Conservation (phyloP, 2,797 vertebrate genomes). For the Clamator glandarius region DNA sequence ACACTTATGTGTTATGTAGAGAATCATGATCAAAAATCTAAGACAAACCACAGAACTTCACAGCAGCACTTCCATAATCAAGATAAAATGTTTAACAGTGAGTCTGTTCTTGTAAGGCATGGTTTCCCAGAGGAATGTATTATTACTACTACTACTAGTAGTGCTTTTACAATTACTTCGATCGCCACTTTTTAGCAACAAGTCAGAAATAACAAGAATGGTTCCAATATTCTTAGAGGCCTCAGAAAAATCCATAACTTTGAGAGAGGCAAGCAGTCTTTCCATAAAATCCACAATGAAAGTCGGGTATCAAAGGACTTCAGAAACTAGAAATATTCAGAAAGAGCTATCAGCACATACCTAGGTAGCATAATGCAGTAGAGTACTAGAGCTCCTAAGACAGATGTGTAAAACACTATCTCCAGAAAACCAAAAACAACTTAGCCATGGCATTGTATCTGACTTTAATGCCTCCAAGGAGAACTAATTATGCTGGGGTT, state of each 20-base stretch:
- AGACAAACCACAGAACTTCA: neutral
- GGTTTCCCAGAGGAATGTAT: neutral
- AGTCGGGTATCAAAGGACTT: neutral
- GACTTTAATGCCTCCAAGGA: neutral
- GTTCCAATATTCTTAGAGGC: neutral
- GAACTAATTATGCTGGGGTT: neutral
- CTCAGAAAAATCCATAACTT: neutral
- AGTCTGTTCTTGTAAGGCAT: neutral
- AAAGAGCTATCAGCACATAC: neutral
- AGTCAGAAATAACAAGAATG: neutral
- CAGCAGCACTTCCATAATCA: neutral
- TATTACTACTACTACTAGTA: neutral
- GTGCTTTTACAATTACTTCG: neutral
- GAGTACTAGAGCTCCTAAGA: neutral
- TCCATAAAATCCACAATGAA: neutral
- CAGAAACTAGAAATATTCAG: neutral
- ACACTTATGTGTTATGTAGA: neutral
- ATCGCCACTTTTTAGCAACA: neutral
- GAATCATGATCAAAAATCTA: neutral
- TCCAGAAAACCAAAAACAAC: neutral
- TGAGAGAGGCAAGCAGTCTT: neutral
- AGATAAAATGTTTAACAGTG: neutral
- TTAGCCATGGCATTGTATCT: neutral
- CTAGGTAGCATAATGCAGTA: neutral
- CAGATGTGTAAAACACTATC: neutral